These are phyloP conservation scores for Fopius arisanus DNA, from an alignment of 1,140 invertebrate species.

Conservation along the genomic window DNA sequence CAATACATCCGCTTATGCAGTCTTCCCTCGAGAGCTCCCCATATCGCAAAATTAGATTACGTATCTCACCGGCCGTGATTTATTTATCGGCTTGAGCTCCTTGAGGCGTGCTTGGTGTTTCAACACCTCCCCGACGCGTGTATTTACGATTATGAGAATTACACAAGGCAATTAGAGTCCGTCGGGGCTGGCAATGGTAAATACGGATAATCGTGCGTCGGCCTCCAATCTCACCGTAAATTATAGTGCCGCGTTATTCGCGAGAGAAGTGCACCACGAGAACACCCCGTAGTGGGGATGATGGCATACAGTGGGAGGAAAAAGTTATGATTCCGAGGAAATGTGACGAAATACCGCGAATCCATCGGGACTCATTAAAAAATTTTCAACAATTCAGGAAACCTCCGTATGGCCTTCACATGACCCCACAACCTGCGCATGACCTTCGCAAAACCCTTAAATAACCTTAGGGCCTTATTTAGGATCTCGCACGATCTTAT, in stretches of 20 bases:
- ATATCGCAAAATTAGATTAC: conserved; percentile 53
- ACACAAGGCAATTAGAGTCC: conserved; percentile 51
- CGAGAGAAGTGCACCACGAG: not conserved
- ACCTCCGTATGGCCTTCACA: no score
- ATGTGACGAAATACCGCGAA: not conserved
- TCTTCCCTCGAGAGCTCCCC: conserved; percentile 28
- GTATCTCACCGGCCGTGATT: conserved; percentile 50
- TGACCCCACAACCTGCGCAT: no score
- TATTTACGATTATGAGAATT: conserved; percentile 57
- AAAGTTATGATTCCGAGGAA: not conserved
- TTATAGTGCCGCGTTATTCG: conserved; percentile 33
- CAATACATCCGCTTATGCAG: not conserved
- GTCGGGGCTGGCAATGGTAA: conserved; percentile 36
- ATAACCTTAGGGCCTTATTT: no score
- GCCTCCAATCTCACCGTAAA: conserved; percentile 35
- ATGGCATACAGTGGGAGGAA: not conserved
- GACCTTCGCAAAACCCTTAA: no score
- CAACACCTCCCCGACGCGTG: conserved; percentile 51
- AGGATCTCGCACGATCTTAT: no score
- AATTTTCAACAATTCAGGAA: no score
- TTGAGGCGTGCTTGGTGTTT: conserved; percentile 45
- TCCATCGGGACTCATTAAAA: no score
- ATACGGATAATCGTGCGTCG: conserved; percentile 39
- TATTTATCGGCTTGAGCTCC: conserved; percentile 48
- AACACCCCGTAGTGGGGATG: not conserved